A percentile compares a stretch with the other conserved stretches of the same genome.
Conservation (phyloP, 1,140 invertebrate genomes). For the Subanguina moxae region DNA sequence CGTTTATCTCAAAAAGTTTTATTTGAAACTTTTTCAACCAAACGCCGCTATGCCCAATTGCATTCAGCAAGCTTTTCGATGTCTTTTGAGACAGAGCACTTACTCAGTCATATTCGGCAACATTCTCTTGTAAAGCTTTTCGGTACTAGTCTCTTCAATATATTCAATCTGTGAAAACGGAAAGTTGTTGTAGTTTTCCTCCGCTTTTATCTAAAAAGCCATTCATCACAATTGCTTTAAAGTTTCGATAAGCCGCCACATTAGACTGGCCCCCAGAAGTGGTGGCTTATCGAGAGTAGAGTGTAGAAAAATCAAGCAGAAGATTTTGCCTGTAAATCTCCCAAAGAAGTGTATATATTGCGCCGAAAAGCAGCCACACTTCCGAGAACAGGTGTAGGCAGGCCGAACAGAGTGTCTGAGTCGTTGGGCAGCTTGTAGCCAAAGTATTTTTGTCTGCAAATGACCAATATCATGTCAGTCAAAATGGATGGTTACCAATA, state of each 20-base stretch:
- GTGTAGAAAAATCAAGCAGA: constrained; percentile 15
- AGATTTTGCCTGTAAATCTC: constrained; percentile 51
- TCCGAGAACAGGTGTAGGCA: constrained; percentile 43
- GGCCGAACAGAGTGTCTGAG: constrained; percentile 44
- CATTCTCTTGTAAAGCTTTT: constrained; percentile 46
- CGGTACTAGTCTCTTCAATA: constrained; percentile 42
- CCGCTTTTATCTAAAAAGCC: constrained; percentile 45
- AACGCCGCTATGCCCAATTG: too few species aligned
- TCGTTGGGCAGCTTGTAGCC: constrained; percentile 50
- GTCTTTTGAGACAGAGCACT: too few species aligned
- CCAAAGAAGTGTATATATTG: constrained; percentile 52
- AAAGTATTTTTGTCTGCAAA: constrained; percentile 49
- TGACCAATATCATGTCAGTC: background rate
- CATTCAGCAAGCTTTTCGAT: too few species aligned
- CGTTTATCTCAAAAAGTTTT: too few species aligned
- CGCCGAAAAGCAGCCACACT: constrained; percentile 49
- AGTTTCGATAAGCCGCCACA: too few species aligned
- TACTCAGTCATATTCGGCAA: constrained; percentile 52
- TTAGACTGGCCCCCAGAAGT: background rate
- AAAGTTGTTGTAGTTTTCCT: constrained; percentile 45
- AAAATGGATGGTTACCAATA: background rate
- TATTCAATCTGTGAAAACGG: constrained; percentile 53
- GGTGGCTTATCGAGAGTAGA: constrained; percentile 9
- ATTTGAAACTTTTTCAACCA: too few species aligned
- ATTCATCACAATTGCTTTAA: background rate